These are phyloP conservation scores for Lycorma delicatula DNA, from an alignment of 1,140 invertebrate species.

Conservation along the genomic window DNA sequence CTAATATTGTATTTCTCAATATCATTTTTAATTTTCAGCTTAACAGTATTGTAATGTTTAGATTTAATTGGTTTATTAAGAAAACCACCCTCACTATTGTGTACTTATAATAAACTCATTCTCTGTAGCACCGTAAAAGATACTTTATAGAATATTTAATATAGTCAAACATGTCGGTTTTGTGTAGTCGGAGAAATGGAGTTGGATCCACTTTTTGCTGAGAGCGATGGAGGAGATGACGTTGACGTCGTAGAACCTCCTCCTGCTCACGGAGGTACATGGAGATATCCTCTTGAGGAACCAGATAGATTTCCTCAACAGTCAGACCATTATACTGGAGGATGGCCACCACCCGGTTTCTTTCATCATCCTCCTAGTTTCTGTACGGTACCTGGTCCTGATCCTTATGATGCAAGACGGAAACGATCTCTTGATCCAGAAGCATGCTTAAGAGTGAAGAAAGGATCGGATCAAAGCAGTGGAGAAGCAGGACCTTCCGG, in stretches of 20 bases:
- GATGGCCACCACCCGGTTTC: not conserved
- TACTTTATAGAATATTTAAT: no score
- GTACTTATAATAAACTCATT: no score
- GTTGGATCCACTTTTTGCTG: slow-evolving; percentile 44
- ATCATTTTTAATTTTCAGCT: no score
- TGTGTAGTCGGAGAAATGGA: slow-evolving; percentile 39
- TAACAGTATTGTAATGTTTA: no score
- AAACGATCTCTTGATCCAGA: slow-evolving; percentile 13
- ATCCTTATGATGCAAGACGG: slow-evolving; percentile 6
- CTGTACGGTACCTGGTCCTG: not conserved
- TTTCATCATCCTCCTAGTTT: not conserved
- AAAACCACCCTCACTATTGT: no score
- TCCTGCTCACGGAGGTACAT: slow-evolving; percentile 32
- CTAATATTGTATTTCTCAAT: no score
- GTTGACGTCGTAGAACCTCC: slow-evolving; percentile 35
- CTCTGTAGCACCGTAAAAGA: no score
- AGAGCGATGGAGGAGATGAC: slow-evolving; percentile 34
- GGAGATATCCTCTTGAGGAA: slow-evolving; percentile 20
- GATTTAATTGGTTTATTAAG: no score
- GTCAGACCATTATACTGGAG: slow-evolving; percentile 23
- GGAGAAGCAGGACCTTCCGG: no score
- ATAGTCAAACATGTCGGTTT: no score
- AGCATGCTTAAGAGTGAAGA: slow-evolving; percentile 9
- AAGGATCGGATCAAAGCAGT: no score
- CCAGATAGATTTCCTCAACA: slow-evolving; percentile 24